phyloP scores from a whole-genome alignment of 2,888 invertebrate species.

The Meliscaeva auricollis region DNA sequence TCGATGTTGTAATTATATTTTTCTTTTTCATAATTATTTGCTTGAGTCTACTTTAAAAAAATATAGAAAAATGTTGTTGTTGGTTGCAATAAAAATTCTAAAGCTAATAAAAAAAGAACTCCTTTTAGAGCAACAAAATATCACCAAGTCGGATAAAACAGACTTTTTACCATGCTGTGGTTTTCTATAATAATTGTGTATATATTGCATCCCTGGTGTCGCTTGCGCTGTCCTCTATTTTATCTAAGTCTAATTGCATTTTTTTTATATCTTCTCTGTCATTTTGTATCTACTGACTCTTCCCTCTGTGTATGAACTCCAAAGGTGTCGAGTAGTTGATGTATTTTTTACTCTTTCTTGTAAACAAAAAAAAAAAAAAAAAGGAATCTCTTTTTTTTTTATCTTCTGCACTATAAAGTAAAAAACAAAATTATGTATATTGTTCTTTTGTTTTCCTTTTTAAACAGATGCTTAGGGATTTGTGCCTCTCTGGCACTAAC shows the following conservation, averaged over 20 bases:
- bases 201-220: conserved; percentile 72
- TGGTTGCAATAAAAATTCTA: conserved; percentile 14
- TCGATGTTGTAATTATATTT: conserved; percentile 64
- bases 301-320: conserved; percentile 57
- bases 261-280: neutral
- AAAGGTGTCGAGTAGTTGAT: conserved; percentile 61
- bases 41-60: conserved; percentile 1
- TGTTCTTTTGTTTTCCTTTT: conserved; percentile 78
- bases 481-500: conserved; percentile 79
- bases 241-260: conserved; percentile 46
- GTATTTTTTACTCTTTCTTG: conserved; percentile 3
- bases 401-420: conserved; percentile 50
- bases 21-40: conserved; percentile 31
- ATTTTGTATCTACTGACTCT: conserved; percentile 54
- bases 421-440: conserved; percentile 63
- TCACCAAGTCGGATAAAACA: conserved; percentile 30
- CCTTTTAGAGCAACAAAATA: conserved; percentile 32
- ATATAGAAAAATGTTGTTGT: neutral
- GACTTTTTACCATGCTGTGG: conserved; percentile 20
- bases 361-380: neutral
- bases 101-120: conserved; percentile 22
- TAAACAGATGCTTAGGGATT: conserved; percentile 84
- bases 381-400: conserved; percentile 40
- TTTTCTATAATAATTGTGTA: conserved; percentile 58
- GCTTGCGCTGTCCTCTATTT: conserved; percentile 63